Base-by-base conservation (phyloP, 2,888 invertebrate genomes). In the Hirudinaria manillensis region DNA sequence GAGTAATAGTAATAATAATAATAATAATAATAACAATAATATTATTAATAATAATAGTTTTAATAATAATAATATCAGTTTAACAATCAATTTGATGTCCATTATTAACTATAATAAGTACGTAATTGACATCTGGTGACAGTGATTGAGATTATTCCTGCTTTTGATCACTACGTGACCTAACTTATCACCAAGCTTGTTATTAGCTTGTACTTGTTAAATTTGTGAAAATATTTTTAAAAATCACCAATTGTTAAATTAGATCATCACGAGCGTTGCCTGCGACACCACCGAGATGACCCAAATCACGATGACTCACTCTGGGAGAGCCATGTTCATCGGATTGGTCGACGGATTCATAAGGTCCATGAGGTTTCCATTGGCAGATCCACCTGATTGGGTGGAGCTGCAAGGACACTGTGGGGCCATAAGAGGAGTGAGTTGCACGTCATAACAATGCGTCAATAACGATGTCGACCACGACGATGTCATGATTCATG, bases 241-340 rank as follows among this genome's bases (percentile, higher is more conserved):
- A 16, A 21, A 53, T 53, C 53, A 53, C 21, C 53, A 13, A 53
- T 53, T 13, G 53, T 53, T 53, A 16, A 53, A 53, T 53, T 32
- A 68, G 67, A 74, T 74, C 24, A 68, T 34, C 10, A 32, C 55
- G 21, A 36, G 51, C 32, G 82, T 86, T 10, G 82, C 83, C 75
- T 80, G 85, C 65, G 83, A 85, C 27, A 86, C 85, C 24, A 80
- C 83, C 34, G 83, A 83, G 2, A 86, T 91, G 68, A 89, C 90
- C 78, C 88, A 68, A 85, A 83, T 93, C 2, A 86, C 89, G 0
- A 82, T 94, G 80, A 91, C 93, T 0, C 90, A 91, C 80, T 91
- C 93, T 0, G 92, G 94, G 80, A 87, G 90, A 78, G 90, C 93
- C 88, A 87, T 95, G 80, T 93, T 95, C 82, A 88, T 91, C 65